Evolutionary conservation across 2,113 vertebrate genomes (phyloP), one percentile per base, ranked within the genome.

Genomic region (Sorex araneus): DNA sequence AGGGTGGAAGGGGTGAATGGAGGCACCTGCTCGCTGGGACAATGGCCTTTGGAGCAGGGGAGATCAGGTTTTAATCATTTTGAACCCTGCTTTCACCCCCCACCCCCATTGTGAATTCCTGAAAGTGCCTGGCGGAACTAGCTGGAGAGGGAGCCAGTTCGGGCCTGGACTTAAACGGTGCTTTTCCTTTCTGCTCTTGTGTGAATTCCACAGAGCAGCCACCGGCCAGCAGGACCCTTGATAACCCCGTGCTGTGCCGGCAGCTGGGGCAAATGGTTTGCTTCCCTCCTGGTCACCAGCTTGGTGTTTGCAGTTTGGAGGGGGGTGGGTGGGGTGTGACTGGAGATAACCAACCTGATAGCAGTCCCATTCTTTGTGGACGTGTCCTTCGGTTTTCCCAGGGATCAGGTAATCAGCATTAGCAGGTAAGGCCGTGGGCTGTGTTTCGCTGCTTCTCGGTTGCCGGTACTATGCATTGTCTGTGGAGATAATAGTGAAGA

Each of bases 1-100:
- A 93, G 81, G 81, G 30, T 40, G 71, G 50, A 84, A 79, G 34
- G 85, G 91, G 75, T 93, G 92, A 95, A 85, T 83, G 85, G 84
- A 75, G 76, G 74, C 78, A 95, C 85, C 93, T 95, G 93, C 84
- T 75, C 50, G 5, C n/a, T 30, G 70, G 78, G 34, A 87, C 94
- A 90, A 78, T 91, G 93, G 82, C 63, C 85, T 93, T 80, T 63
- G 60, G 45, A 77, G 27, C 6, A 64, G 57, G 75, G 70, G 36
- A 27, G 73, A 93, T 95, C 93, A 47, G 74, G 92, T 95, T 96
- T 94, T 95, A 93, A 79, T 95, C 88, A 75, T 43, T 83, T 34
- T 1, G 2, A 78, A 83, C 78, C 85, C 70, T 75, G 77, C 50
- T 91, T 71, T 79, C 40, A 90, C 76, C 34, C 81, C 43, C 54